phyloP scores from a whole-genome alignment of 2,113 vertebrate species.

The Emydocephalus ijimae region DNA sequence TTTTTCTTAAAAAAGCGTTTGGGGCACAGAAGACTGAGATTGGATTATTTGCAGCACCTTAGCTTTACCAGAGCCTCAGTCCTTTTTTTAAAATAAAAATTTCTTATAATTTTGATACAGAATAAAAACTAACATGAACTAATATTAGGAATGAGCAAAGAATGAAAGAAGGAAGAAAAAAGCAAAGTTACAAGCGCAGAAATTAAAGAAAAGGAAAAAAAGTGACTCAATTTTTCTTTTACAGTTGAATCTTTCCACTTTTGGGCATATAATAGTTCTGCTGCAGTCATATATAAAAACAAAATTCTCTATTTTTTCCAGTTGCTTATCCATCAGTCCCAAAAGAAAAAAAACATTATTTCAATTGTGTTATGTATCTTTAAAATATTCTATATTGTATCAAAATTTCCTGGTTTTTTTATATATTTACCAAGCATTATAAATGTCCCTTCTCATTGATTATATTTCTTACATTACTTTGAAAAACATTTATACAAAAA shows the following conservation, averaged over 20 bases:
- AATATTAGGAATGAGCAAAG: neutral
- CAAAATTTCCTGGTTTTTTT: no score
- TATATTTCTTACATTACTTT: no score
- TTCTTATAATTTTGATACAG: neutral
- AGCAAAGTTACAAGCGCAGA: neutral
- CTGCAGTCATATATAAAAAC: no score
- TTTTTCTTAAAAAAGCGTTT: neutral
- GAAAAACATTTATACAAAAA: no score
- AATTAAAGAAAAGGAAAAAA: neutral
- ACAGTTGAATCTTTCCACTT: neutral
- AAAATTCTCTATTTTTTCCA: no score
- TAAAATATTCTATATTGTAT: no score
- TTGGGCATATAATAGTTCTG: no score
- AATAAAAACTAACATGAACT: neutral
- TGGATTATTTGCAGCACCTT: neutral
- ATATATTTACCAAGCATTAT: no score
- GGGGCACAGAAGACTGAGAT: neutral
- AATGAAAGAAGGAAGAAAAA: neutral
- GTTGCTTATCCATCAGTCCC: no score
- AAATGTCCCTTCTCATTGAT: no score
- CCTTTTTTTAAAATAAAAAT: neutral
- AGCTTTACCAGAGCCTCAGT: neutral
- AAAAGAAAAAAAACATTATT: no score
- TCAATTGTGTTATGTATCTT: no score
- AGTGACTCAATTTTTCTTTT: neutral